These are phyloP conservation scores for Campoplex capitator DNA, from an alignment of 2,888 invertebrate species.

Conservation along the genomic window DNA sequence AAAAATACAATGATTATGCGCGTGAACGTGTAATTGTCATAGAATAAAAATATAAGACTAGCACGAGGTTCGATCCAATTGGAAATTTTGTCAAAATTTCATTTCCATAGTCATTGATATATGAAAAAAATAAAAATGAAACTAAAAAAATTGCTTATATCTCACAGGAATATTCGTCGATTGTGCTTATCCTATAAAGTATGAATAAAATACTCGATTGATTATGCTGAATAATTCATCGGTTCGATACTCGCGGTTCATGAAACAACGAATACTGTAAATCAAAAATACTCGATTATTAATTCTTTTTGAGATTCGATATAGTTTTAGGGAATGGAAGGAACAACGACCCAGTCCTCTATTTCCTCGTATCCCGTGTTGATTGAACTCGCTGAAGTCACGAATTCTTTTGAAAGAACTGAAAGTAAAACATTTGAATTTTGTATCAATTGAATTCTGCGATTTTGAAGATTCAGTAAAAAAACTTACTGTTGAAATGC, in stretches of 20 bases:
- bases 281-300: slow-evolving; percentile 4
- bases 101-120: background rate
- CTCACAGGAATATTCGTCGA: slow-evolving; percentile 31
- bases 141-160: background rate
- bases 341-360: slow-evolving; percentile 81
- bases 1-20: background rate
- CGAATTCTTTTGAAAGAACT: slow-evolving; percentile 81
- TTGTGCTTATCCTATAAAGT: slow-evolving; percentile 48
- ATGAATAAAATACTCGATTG: slow-evolving; percentile 38
- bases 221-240: slow-evolving; percentile 45
- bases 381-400: slow-evolving; percentile 71
- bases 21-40: background rate
- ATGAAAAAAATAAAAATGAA: background rate
- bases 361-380: slow-evolving; percentile 75
- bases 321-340: slow-evolving; percentile 52
- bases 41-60: background rate
- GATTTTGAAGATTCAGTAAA: background rate
- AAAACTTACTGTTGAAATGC: slow-evolving; percentile 77
- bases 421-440: slow-evolving; percentile 61
- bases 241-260: slow-evolving; percentile 9
- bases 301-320: slow-evolving; percentile 18
- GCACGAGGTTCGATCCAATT: background rate
- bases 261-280: background rate
- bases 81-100: background rate
- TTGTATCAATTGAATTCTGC: background rate